A percentile compares a stretch with the other conserved stretches of the same genome.
phyloP scores from a whole-genome alignment of 1,140 invertebrate genomes.

The Colletes latitarsis region DNA sequence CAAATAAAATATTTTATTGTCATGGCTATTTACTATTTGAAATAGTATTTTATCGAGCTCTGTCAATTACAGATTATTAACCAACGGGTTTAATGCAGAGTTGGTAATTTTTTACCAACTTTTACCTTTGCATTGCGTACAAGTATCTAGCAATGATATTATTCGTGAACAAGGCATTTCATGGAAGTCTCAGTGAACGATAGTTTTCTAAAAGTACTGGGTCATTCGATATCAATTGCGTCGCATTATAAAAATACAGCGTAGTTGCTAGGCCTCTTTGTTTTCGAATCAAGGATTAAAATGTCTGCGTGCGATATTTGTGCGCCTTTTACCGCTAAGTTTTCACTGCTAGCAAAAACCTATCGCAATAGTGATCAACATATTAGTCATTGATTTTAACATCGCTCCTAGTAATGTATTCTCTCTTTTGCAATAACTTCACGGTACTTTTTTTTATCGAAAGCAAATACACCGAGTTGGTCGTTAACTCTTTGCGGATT shows the following conservation, averaged over 20 bases:
- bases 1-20: too few species aligned
- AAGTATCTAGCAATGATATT: too few species aligned
- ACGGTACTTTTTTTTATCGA: conserved; percentile 6
- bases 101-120: too few species aligned
- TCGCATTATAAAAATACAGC: not conserved
- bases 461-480: not conserved
- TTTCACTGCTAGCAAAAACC: conserved; percentile 30
- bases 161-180: too few species aligned
- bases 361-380: conserved; percentile 47
- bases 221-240: not conserved
- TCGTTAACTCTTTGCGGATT: too few species aligned
- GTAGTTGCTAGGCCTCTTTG: conserved; percentile 4
- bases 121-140: too few species aligned
- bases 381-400: conserved; percentile 35
- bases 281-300: conserved; percentile 14
- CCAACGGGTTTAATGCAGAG: too few species aligned
- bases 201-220: not conserved
- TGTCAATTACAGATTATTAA: too few species aligned
- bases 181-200: not conserved
- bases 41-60: too few species aligned
- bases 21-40: too few species aligned
- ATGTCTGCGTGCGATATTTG: not conserved
- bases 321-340: conserved; percentile 3
- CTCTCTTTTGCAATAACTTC: conserved; percentile 13
- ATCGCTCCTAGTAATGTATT: conserved; percentile 24